Evolutionary conservation across 1,140 invertebrate species (phyloP), one percentile per base, ranked within the genome.

Genomic region (Drosophila sucinea): DNA sequence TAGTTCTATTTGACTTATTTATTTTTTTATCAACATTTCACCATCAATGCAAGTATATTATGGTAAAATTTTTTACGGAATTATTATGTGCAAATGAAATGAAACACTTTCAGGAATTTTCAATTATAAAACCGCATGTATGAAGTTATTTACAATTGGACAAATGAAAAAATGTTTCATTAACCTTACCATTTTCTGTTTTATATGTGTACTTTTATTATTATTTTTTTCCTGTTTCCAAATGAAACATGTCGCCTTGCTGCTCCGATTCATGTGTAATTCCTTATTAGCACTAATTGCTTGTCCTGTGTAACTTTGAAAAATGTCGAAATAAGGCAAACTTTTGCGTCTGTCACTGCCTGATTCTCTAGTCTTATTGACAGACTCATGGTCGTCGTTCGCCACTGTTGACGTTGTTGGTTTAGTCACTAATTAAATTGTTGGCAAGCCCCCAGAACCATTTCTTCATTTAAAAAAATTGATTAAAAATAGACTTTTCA

Each of bases 71-170:
- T 27, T 2, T 10, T 69, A 38, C 29, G 44, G 56, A 60, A 77
- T 77, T 61, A 77, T 70, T 61, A 38, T 27, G 60, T 57, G 61
- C n/a, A 61, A 77, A 70, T 70, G 25, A 29, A 41, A 77, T 71
- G 72, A 61, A 40, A 5, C 17, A 17, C 10, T 54, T 23, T 27
- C 11, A 29, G 60, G 30, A 64, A 47, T 77, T 77, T 70, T 7
- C 40, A 76, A 69, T 76, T 63, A 47, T 30, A 10, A 35, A 27
- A 51, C 44, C 23, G 10, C 23, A 47, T 25, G 3, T 47, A 6
- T 47, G 23, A 47, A 4, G 17, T 38, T 38, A 38, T 38, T 8
- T 38, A 38, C 8, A 38, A 8, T 11, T 38, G 35, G 2, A 2
- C 35, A 38, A 38, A 38, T 38, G 35, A 3, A 2, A 8, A 38